These are phyloP conservation scores for Nipponia nippon DNA, from an alignment of 2,113 vertebrate species.

Conservation along the genomic window DNA sequence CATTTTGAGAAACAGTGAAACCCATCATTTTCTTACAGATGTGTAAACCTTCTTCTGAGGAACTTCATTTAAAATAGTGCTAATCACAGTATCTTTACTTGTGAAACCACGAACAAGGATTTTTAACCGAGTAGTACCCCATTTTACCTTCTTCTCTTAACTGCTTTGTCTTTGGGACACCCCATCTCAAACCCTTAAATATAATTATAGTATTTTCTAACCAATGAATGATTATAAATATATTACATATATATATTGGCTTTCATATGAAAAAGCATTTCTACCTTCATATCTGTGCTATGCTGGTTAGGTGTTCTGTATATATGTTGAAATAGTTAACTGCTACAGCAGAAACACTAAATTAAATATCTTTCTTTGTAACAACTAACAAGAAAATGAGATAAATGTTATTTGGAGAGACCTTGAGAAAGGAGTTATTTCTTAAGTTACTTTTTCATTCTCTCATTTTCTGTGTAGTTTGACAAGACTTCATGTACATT, in stretches of 20 bases:
- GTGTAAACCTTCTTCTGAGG: fast-evolving
- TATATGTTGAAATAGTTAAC: neutral
- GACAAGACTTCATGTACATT: neutral
- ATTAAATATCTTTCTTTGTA: neutral
- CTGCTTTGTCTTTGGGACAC: neutral
- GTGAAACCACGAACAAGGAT: neutral
- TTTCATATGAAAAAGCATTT: neutral
- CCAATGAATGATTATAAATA: neutral
- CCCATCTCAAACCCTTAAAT: neutral
- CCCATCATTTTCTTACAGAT: neutral
- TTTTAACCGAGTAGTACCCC: neutral
- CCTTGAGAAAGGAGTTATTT: neutral
- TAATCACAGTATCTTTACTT: neutral
- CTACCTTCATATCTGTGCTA: neutral
- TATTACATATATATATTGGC: neutral
- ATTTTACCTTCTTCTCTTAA: neutral
- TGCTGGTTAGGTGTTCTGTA: neutral
- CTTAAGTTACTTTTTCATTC: neutral
- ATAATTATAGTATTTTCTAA: neutral
- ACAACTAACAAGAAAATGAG: neutral
- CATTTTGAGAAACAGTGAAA: neutral
- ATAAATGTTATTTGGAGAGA: neutral
- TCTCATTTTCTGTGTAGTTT: neutral
- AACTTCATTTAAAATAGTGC: neutral
- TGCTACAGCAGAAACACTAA: neutral